These are phyloP conservation scores for Oscheius sp. DNA, from an alignment of 2,888 invertebrate genomes.

Conservation along the genomic window DNA sequence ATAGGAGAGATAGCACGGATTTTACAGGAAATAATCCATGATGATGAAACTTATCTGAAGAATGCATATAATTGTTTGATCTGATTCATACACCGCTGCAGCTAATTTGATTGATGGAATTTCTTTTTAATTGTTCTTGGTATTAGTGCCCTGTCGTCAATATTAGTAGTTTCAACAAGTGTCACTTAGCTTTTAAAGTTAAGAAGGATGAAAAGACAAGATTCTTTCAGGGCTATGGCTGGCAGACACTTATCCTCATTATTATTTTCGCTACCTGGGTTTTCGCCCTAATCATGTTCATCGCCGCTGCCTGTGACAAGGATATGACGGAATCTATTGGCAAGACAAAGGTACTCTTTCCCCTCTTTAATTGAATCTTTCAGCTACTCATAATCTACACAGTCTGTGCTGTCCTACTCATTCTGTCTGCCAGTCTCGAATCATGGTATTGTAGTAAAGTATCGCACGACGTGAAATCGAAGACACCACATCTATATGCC, in stretches of 20 bases:
- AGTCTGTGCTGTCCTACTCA: conserved; percentile 41
- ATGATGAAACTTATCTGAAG: too few species aligned
- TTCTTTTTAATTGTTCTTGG: not conserved
- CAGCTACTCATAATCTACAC: conserved; percentile 51
- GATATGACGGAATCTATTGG: conserved; percentile 52
- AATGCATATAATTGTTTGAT: too few species aligned
- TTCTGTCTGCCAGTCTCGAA: conserved; percentile 49
- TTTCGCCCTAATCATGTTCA: conserved; percentile 46
- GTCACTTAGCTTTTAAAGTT: too few species aligned
- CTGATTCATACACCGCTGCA: too few species aligned
- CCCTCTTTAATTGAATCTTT: not conserved
- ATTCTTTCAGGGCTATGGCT: conserved; percentile 51
- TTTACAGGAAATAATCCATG: too few species aligned
- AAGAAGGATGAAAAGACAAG: too few species aligned
- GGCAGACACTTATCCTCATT: conserved; percentile 51
- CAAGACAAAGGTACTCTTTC: conserved; percentile 46
- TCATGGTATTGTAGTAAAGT: conserved; percentile 48
- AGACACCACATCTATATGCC: conserved; percentile 2
- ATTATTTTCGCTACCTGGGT: conserved; percentile 57
- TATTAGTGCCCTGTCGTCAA: not conserved
- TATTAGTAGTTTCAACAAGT: not conserved
- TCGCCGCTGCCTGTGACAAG: conserved; percentile 48
- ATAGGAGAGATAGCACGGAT: too few species aligned
- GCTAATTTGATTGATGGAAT: too few species aligned
- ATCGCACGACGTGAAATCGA: conserved; percentile 29